Evolutionary conservation across 23 tunicate genomes (phyloP), one percentile per base, ranked within the genome.

Genomic region (Trididemnum clinides): DNA sequence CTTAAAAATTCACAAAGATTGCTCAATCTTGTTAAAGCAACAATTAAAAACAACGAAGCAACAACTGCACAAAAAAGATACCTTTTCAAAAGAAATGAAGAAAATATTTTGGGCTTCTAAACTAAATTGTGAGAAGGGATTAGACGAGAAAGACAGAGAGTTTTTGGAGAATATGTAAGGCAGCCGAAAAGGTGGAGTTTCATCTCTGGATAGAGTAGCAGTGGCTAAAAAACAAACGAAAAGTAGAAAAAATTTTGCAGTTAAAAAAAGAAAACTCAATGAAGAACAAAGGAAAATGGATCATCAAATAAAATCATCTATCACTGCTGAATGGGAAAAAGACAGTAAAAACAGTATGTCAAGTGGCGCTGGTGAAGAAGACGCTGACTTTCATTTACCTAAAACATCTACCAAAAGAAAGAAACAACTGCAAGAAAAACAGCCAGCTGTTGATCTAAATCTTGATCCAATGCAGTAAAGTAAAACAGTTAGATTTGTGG

Each of bases 401-500:
- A 20, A 32, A 31, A 28, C 75, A 4, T 69, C 75, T 28, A 69
- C n/a, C n/a, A n/a, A n/a, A n/a, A n/a, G 31, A 30, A 69, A 69
- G 31, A 7, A 20, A 30, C 12, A 30, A 6, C 28, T 5, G 4
- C 10, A 30, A 69, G 36, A 69, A 69, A 69, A 69, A 37, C 75
- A 37, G 31, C 75, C 12, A 4, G 75, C 36, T 5, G 75, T 69
- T 69, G 31, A 37, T 30, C 75, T 69, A 18, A 7, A 30, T 30
- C 75, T 69, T 69, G 36, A 69, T 69, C 38, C 75, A 69, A 69
- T 37, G 6, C 36, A 69, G 75, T 69, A 37, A 37, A 69, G 75
- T 69, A 20, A 69, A 69, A 69, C 36, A 4, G 75, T 69, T 5
- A 69, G 75, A 6, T 5, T 69, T 28, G 75, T 69, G 75, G 75